These are phyloP conservation scores for Malthinus seriepunctatus DNA, from an alignment of 2,888 invertebrate genomes.

Conservation along the genomic window DNA sequence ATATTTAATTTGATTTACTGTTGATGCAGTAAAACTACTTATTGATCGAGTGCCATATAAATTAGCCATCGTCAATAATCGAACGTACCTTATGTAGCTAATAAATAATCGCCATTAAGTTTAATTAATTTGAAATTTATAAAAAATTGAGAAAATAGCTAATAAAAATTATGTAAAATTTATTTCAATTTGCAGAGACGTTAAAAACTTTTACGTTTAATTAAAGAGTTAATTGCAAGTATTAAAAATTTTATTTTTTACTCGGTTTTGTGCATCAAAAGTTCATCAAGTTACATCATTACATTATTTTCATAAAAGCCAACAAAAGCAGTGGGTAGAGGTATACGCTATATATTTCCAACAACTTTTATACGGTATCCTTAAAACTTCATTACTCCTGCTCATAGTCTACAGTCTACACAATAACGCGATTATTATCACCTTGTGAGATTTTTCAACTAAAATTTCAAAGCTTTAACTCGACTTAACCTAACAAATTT, in stretches of 20 bases:
- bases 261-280: constrained; percentile 25
- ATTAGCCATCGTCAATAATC: too few species aligned
- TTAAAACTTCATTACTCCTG: constrained; percentile 32
- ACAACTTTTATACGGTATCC: constrained; percentile 29
- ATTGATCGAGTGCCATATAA: too few species aligned
- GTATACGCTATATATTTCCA: constrained; percentile 10
- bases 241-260: constrained; percentile 26
- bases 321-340: constrained; percentile 23
- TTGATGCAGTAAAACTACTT: too few species aligned
- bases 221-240: constrained; percentile 22
- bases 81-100: too few species aligned
- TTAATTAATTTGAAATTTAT: too few species aligned
- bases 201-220: constrained; percentile 20
- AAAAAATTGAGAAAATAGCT: too few species aligned
- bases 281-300: constrained; percentile 30
- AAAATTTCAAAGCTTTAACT: constrained; percentile 16
- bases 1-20: too few species aligned
- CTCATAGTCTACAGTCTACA: constrained; percentile 28
- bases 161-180: constrained; percentile 2
- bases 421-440: constrained; percentile 30
- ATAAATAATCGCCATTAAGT: too few species aligned
- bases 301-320: constrained; percentile 33
- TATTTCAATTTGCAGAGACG: constrained; percentile 13
- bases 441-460: constrained; percentile 29
- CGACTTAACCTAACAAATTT: too few species aligned